A percentile compares a stretch with the other conserved stretches of the same genome.
Evolutionary conservation across 2,797 vertebrate species (phyloP).

Genomic region (Todus mexicanus): DNA sequence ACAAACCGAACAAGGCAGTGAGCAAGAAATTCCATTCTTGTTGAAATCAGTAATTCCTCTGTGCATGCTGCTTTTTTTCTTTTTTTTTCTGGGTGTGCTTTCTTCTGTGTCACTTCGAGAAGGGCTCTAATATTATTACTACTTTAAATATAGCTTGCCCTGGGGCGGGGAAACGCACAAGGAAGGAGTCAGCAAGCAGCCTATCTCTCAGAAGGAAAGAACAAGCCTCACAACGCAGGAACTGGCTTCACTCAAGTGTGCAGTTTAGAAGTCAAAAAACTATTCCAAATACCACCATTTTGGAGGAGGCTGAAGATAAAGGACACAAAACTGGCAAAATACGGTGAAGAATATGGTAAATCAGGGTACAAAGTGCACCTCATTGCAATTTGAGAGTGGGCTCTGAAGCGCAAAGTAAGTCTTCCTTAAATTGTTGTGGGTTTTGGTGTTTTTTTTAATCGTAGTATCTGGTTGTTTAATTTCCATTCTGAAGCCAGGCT

Average conservation of each 20-base stretch:
- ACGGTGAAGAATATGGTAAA: not conserved
- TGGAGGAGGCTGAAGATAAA: constrained; percentile 27
- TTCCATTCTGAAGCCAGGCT: constrained; percentile 12
- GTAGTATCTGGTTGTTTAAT: constrained; percentile 24
- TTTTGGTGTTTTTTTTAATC: not conserved
- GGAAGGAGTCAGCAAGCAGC: constrained; percentile 47
- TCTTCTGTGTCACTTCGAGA: constrained; percentile 47
- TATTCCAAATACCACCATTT: constrained; percentile 49
- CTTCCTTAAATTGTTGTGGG: constrained; percentile 27
- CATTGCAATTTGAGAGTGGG: not conserved
- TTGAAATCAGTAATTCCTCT: constrained; percentile 49
- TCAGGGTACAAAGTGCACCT: not conserved
- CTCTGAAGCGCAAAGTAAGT: constrained; percentile 69
- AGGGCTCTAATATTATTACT: constrained; percentile 48
- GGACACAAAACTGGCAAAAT: not conserved
- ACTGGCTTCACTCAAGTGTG: constrained; percentile 38
- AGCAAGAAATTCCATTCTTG: constrained; percentile 60
- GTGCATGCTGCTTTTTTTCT: constrained; percentile 34
- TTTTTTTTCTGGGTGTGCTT: not conserved
- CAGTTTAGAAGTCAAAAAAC: constrained; percentile 67
- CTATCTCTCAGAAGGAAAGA: constrained; percentile 50
- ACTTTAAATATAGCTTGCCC: constrained; percentile 53
- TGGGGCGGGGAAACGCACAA: constrained; percentile 39
- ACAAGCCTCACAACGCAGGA: constrained; percentile 19
- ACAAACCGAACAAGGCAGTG: constrained; percentile 53